A percentile compares a stretch with the other conserved stretches of the same genome.
Conservation (phyloP, 2,113 vertebrate genomes). For the Hippocampus zosterae region DNA sequence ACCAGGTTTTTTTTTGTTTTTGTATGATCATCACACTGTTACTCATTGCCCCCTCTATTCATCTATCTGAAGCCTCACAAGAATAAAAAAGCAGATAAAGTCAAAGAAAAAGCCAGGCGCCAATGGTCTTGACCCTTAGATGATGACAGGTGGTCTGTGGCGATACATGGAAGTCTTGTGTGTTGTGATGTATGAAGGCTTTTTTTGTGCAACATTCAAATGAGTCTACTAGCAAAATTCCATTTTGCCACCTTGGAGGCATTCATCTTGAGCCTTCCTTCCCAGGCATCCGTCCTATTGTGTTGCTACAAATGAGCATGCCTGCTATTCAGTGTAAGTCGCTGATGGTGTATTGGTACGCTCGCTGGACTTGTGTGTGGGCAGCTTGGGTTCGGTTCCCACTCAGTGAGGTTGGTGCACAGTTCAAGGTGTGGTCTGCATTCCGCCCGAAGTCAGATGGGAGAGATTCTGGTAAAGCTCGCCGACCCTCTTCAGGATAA, state of each 20-base stretch:
- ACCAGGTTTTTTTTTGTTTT: too few relatives aligned
- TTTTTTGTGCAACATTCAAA: not conserved
- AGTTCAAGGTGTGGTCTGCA: too few relatives aligned
- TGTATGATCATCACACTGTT: too few relatives aligned
- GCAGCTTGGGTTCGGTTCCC: too few relatives aligned
- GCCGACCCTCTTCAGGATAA: too few relatives aligned
- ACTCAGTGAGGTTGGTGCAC: too few relatives aligned
- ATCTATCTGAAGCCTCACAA: not conserved
- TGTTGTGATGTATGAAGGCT: not conserved
- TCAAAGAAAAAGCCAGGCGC: not conserved
- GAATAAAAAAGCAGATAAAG: not conserved
- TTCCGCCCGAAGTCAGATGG: too few relatives aligned
- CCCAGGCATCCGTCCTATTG: conserved; percentile 53
- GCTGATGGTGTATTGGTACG: conserved; percentile 17
- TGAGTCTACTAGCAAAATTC: not conserved
- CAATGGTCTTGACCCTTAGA: not conserved
- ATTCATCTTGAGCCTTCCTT: conserved; percentile 20
- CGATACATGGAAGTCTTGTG: not conserved
- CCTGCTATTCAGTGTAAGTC: conserved; percentile 49
- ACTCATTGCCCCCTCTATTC: not conserved
- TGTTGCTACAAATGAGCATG: conserved; percentile 40
- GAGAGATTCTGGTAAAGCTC: too few relatives aligned
- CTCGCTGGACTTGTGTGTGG: too few relatives aligned
- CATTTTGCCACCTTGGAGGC: not conserved
- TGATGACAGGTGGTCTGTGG: not conserved